Evolutionary conservation across 2,888 invertebrate genomes (phyloP), one percentile per base, ranked within the genome.

Genomic region (Clitarchus hookeri): DNA sequence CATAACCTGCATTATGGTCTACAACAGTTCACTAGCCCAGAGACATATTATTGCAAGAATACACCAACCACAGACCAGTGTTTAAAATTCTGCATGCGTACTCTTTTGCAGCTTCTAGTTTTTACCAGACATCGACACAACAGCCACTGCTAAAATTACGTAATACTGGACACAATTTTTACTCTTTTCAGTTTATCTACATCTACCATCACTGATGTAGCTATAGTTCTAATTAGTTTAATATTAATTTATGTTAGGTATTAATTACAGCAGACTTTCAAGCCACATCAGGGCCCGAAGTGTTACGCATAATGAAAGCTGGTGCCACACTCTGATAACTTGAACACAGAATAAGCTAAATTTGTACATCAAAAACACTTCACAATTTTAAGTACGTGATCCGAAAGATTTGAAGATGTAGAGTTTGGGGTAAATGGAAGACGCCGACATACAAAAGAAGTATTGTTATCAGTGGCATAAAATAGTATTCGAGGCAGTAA

Each of bases 1-100:
- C 54, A 85, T 78, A 86, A 84, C 16, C 23, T 54, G 80, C 65
- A 48, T 53, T 84, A 54, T 79, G 27, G 44, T 36, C 82, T 82
- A 84, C 27, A 86, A 86, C 83, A 86, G 83, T 86, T 87, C 87
- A 87, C 87, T 87, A 87, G 87, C 87, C 86, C 86, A 84, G 44
- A 80, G 80, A 85, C 77, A 87, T n/a, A n/a, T 87, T 87, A 87
- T 87, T 87, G 87, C 87, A 87, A 83, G 27, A n/a, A 83, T 23
- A 84, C 78, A 80, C 80, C 27, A 16, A 48, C 53, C 84, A 86
- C 44, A 82, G 12, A 82, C 65, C 65, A 23, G 65, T 65, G n/a
- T 65, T 65, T 19, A 16, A n/a, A 65, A 65, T 65, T 65, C 65
- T 65, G 19, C n/a, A 65, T 65, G 65, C 65, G 8, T 65, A 65